A percentile compares a stretch with the other conserved stretches of the same genome.
These are phyloP conservation scores for Eumerus sabulonum DNA, from an alignment of 2,888 invertebrate species.

Conservation along the genomic window DNA sequence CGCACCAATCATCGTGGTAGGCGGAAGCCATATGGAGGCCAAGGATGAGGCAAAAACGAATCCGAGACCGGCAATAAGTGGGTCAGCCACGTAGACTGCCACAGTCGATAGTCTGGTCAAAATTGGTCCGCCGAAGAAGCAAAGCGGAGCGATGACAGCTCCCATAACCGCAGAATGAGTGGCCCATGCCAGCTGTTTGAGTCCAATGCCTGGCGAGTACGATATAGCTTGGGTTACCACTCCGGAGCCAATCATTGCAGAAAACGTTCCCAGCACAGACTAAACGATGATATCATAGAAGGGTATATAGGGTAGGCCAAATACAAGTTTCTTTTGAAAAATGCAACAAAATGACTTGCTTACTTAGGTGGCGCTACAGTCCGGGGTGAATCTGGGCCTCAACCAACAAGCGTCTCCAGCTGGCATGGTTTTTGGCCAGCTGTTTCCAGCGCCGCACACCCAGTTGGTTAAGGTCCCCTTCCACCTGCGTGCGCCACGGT, in stretches of 20 bases:
- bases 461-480: no score
- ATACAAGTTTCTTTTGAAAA: no score
- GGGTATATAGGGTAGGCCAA: no score
- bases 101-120: slow-evolving; percentile 92
- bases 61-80: slow-evolving; percentile 96
- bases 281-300: no score
- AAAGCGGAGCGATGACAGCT: slow-evolving; percentile 94
- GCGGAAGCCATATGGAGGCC: slow-evolving; percentile 94
- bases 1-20: slow-evolving; percentile 93
- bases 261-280: slow-evolving; percentile 89
- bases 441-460: no score
- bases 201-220: slow-evolving; percentile 89
- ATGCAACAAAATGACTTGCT: no score
- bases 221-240: slow-evolving; percentile 90
- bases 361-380: no score
- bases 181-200: slow-evolving; percentile 92
- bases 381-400: no score
- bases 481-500: no score
- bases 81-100: slow-evolving; percentile 96
- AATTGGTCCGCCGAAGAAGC: slow-evolving; percentile 94
- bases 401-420: no score
- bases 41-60: slow-evolving; percentile 96
- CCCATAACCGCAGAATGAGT: slow-evolving; percentile 93
- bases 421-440: no score
- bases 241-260: slow-evolving; percentile 93